phyloP scores from a whole-genome alignment of 2,888 invertebrate species.

The Heteropelma amictum region DNA sequence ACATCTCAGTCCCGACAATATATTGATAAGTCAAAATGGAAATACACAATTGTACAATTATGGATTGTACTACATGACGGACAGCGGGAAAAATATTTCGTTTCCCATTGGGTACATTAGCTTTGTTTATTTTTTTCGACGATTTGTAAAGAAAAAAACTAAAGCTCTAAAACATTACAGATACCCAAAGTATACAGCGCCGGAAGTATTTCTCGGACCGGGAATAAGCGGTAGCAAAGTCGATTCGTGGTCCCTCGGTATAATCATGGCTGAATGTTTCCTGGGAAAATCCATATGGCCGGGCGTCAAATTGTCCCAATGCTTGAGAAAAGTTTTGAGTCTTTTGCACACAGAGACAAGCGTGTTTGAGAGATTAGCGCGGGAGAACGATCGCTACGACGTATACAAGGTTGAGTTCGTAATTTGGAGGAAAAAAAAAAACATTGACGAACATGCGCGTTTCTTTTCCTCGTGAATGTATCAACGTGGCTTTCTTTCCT shows the following conservation, averaged over 20 bases:
- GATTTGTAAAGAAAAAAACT: slow-evolving; percentile 1
- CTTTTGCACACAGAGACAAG: slow-evolving; percentile 82
- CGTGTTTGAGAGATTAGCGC: slow-evolving; percentile 86
- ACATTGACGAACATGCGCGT: not conserved
- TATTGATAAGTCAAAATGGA: slow-evolving; percentile 86
- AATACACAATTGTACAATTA: slow-evolving; percentile 93
- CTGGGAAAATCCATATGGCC: slow-evolving; percentile 86
- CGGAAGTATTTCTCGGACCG: slow-evolving; percentile 86
- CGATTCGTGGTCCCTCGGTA: slow-evolving; percentile 97
- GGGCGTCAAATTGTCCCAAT: slow-evolving; percentile 86
- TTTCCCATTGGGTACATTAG: slow-evolving; percentile 89
- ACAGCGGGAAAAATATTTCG: slow-evolving; percentile 89
- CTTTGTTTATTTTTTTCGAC: slow-evolving; percentile 68
- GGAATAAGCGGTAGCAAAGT: slow-evolving; percentile 85
- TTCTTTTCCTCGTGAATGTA: not conserved
- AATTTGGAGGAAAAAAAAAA: not conserved
- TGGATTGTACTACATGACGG: slow-evolving; percentile 96
- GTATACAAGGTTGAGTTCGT: slow-evolving; percentile 80
- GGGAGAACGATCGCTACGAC: slow-evolving; percentile 87
- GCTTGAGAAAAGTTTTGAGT: slow-evolving; percentile 87
- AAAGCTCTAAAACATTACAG: slow-evolving; percentile 75
- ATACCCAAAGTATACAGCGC: slow-evolving; percentile 88
- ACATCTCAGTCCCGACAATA: slow-evolving; percentile 90
- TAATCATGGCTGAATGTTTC: slow-evolving; percentile 90
- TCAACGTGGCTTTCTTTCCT: not conserved